Evolutionary conservation across 2,888 invertebrate genomes (phyloP), one percentile per base, ranked within the genome.

Genomic region (Cartodere bifasciata): DNA sequence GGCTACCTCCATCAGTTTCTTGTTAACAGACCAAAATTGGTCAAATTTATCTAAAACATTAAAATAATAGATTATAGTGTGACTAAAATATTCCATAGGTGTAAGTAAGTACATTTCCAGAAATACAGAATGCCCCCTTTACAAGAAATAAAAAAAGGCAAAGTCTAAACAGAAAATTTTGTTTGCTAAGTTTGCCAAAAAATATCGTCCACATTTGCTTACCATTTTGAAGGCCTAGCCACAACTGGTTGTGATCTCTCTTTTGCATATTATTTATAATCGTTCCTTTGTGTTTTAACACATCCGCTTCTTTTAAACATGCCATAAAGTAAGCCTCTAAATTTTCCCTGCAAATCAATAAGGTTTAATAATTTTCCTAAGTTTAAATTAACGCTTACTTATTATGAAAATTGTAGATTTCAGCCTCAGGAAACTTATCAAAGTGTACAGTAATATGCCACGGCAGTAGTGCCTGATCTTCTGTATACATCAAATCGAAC

Each of bases 21-120:
- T 73, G 58, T 98, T 98, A 7, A 97, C 83, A 3, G 90, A 81
- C 97, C 97, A 98, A 60, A 98, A 98, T 60, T 95, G 95, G 58
- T 98, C 97, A 64, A 97, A 98, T 62, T 91, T 92, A 57, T 95
- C 87, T 86, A 61, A 26, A 68, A 31, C 34, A 41, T 29, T 32
- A 23, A 22, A 35, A 34, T 32, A 27, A 7, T 11, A n/a, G 6
- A n/a, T n/a, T n/a, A n/a, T n/a, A n/a, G n/a, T n/a, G n/a, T n/a
- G n/a, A n/a, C n/a, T n/a, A n/a, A n/a, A n/a, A n/a, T n/a, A n/a
- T n/a, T n/a, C n/a, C n/a, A n/a, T n/a, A n/a, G n/a, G n/a, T n/a
- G n/a, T n/a, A n/a, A n/a, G n/a, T n/a, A n/a, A n/a, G n/a, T n/a
- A n/a, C n/a, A n/a, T n/a, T n/a, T n/a, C n/a, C n/a, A n/a, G n/a